Evolutionary conservation across 2,888 invertebrate genomes (phyloP), one percentile per base, ranked within the genome.

Genomic region (Cephonodes hylas): DNA sequence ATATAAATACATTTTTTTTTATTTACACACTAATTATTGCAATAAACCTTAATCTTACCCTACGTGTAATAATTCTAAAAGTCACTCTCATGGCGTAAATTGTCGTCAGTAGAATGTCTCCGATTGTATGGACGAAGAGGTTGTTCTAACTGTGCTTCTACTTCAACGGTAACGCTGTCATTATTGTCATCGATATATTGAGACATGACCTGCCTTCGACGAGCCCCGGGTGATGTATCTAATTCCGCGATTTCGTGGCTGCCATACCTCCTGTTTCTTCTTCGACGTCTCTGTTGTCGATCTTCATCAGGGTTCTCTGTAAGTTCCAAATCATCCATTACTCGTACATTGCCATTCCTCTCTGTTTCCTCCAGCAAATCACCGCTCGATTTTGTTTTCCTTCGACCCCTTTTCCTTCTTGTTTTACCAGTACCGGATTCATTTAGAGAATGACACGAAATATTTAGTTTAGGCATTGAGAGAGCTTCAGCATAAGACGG

Each of bases 401-500:
- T 86, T 38, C 88, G 81, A 0, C 91, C 88, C 67, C 88, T 83
- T 75, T 83, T 87, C 63, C 83, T 81, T 74, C 81, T 77, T 5
- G 86, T 83, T 66, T 92, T 93, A 2, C 88, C 88, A 0, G 91
- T 83, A 20, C 90, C 89, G 5, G 88, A 78, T 76, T 92, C 92
- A 62, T 89, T 89, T 25, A 93, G 76, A 0, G 94, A 94, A 71
- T 94, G 93, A 73, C 93, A 93, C 0, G 95, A 95, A 3, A 93
- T 82, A 71, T 94, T 94, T 42, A 96, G 74, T 76, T 95, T 94
- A 1, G 96, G 96, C 94, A 96, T 95, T 20, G 94, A 93, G 62
- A 96, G 90, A 34, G 96, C 96, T 86, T 96, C 96, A 72, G 95
- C 95, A 74, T 96, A 96, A 2, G 95, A 95, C 0, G 96, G 96